These are phyloP conservation scores for Drosophila picticornis DNA, from an alignment of 2,888 invertebrate species.

Conservation along the genomic window DNA sequence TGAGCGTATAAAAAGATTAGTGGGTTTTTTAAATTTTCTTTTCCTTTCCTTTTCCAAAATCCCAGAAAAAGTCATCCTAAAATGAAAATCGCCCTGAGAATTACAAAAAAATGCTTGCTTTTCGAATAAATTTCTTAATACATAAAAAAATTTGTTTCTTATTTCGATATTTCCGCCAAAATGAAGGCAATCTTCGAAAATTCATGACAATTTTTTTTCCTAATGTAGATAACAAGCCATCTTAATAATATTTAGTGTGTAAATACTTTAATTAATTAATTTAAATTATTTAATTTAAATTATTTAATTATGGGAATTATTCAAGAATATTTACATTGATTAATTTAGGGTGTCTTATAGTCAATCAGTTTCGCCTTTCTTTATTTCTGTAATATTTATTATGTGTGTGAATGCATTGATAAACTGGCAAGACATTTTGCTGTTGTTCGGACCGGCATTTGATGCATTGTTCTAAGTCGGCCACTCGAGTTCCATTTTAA, in stretches of 20 bases:
- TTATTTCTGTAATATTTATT: not conserved
- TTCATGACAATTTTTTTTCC: no score
- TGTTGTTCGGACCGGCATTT: constrained; percentile 35
- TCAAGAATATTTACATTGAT: not conserved
- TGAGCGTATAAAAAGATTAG: not conserved
- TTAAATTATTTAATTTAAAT: no score
- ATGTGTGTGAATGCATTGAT: constrained; percentile 24
- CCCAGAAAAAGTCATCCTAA: not conserved
- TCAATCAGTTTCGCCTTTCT: not conserved
- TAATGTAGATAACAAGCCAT: not conserved
- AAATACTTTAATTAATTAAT: no score
- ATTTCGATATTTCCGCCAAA: not conserved
- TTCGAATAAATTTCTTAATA: not conserved
- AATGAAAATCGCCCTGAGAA: not conserved
- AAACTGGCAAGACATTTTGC: constrained; percentile 32
- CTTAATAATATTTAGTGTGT: not conserved
- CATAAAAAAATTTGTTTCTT: not conserved
- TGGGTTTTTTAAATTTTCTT: not conserved
- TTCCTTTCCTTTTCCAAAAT: not conserved
- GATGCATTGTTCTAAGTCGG: constrained; percentile 43
- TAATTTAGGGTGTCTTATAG: constrained; percentile 1
- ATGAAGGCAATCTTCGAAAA: not conserved
- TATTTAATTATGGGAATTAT: not conserved
- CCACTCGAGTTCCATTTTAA: constrained; percentile 19
- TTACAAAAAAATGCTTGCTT: fast-evolving